Percentiles rank a stretch among this genome's conserved stretches.
Evolutionary conservation across 2,888 invertebrate genomes (phyloP).

Genomic region (Epinotia demarniana): DNA sequence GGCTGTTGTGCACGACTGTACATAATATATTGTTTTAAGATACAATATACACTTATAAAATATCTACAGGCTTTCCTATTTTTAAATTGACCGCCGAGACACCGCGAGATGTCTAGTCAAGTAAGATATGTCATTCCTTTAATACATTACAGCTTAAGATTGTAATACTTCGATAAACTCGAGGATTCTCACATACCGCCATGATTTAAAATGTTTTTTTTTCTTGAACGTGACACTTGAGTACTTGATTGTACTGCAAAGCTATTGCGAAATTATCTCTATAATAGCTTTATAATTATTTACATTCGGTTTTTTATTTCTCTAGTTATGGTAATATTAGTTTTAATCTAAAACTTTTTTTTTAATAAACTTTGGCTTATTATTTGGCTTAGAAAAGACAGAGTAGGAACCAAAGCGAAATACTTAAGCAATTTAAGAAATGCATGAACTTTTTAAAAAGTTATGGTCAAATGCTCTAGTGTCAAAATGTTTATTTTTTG

Average conservation of each 20-base stretch:
- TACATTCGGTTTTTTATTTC: conserved; percentile 46
- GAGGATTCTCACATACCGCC: conserved; percentile 1
- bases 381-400: conserved; percentile 76
- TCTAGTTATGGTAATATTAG: conserved; percentile 47
- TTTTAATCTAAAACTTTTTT: conserved; percentile 53
- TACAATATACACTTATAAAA: conserved; percentile 55
- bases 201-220: conserved; percentile 50
- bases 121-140: conserved; percentile 71
- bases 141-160: conserved; percentile 49
- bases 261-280: conserved; percentile 56
- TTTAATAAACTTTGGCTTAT: conserved; percentile 76
- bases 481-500: conserved; percentile 55
- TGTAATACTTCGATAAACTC: conserved; percentile 38
- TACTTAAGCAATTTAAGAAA: conserved; percentile 46
- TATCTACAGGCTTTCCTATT: conserved; percentile 55
- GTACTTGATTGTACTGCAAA: conserved; percentile 68
- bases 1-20: conserved; percentile 68
- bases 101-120: conserved; percentile 50
- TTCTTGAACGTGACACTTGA: conserved; percentile 63
- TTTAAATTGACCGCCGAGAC: conserved; percentile 60
- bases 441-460: conserved; percentile 45
- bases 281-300: conserved; percentile 51
- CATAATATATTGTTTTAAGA: conserved; percentile 53
- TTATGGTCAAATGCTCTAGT: conserved; percentile 62
- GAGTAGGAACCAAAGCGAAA: conserved; percentile 54